Percentiles rank a stretch among this genome's conserved stretches.
Conservation (phyloP, 2,113 vertebrate species). For the Phylloscopus whistleri region DNA sequence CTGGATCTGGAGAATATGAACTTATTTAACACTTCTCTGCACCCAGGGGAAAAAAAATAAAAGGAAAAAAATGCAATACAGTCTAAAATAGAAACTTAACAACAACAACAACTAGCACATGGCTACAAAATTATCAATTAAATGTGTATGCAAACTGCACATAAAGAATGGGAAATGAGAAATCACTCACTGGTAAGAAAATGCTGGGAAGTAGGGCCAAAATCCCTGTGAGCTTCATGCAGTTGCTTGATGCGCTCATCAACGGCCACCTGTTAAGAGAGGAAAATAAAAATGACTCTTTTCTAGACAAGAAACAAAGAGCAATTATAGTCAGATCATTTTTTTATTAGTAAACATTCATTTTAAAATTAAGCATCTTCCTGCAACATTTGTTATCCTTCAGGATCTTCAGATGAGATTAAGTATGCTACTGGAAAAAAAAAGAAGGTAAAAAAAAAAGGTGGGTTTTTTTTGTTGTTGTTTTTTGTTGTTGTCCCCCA, state of each 20-base stretch:
- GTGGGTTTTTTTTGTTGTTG: not conserved
- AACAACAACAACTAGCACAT: not conserved
- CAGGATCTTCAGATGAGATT: not conserved
- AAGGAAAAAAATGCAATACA: not conserved
- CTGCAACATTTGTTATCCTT: not conserved
- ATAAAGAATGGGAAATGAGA: not conserved
- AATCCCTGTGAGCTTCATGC: conserved; percentile 90
- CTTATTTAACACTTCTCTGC: not conserved
- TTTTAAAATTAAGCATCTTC: not conserved
- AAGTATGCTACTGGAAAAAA: not conserved
- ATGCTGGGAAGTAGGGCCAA: conserved; percentile 84
- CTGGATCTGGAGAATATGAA: not conserved
- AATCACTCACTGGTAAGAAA: conserved; percentile 87
- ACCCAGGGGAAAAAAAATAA: not conserved
- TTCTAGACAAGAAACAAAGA: not conserved
- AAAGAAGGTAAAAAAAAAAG: not conserved
- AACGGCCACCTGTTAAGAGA: conserved; percentile 82
- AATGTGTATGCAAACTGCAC: not conserved
- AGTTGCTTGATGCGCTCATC: conserved; percentile 90
- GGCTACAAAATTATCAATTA: not conserved
- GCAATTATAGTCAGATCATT: not conserved
- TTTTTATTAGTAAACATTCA: not conserved
- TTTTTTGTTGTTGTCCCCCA: rapidly evolving
- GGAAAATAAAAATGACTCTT: conserved; percentile 1
- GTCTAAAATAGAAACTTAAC: not conserved